These are phyloP conservation scores for Pantherophis vulpinus DNA, from an alignment of 2,797 vertebrate genomes.

Conservation along the genomic window DNA sequence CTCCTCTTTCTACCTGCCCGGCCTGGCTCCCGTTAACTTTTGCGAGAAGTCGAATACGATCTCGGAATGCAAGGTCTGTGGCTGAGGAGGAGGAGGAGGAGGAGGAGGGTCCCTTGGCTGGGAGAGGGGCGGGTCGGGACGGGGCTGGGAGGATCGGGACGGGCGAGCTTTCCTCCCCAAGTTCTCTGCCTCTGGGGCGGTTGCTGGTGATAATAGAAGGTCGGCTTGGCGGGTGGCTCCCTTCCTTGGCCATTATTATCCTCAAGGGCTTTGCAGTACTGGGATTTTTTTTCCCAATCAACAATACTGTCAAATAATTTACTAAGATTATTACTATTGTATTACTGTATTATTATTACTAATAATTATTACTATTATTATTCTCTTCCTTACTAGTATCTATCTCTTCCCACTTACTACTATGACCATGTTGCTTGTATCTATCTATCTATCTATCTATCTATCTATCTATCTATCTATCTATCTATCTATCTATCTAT, in stretches of 20 bases:
- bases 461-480: fast-evolving
- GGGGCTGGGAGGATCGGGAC: neutral
- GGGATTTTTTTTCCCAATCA: neutral
- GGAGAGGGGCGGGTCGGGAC: neutral
- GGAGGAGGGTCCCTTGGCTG: neutral
- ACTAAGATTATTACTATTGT: too few relatives aligned
- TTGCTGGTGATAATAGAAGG: neutral
- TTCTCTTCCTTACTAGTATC: too few relatives aligned
- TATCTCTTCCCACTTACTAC: too few relatives aligned
- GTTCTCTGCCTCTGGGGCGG: neutral
- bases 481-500: too few relatives aligned
- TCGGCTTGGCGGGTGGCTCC: neutral
- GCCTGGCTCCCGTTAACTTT: constrained; percentile 89
- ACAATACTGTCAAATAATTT: too few relatives aligned
- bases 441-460: too few relatives aligned
- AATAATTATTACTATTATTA: too few relatives aligned
- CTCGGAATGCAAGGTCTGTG: constrained; percentile 74
- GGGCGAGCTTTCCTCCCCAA: neutral
- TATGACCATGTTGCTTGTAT: too few relatives aligned
- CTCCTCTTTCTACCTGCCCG: constrained; percentile 84
- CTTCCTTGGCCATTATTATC: neutral
- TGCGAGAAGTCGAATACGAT: constrained; percentile 71
- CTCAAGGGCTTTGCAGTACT: neutral
- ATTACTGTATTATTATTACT: too few relatives aligned
- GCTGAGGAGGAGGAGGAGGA: neutral